phyloP scores from a whole-genome alignment of 2,888 invertebrate species.

The Chalcosyrphus nemorum region DNA sequence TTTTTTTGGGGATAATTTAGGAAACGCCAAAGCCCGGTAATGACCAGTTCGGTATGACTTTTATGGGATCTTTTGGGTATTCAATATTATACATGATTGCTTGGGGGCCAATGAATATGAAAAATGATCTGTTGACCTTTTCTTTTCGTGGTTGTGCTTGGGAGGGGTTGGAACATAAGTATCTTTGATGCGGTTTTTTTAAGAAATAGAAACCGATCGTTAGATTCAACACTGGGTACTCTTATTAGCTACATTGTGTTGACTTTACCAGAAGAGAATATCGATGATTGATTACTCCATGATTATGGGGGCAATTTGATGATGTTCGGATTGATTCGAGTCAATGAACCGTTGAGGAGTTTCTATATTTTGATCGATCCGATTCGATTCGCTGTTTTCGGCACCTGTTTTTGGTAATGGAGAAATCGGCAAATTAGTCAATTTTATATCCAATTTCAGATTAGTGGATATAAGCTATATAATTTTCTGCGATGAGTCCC shows the following conservation, averaged over 20 bases:
- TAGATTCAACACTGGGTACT: no score
- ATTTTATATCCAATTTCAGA: no score
- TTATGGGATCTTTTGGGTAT: not conserved
- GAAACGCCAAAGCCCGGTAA: constrained; percentile 10
- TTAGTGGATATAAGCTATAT: no score
- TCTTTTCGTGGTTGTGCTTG: not conserved
- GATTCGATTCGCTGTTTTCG: no score
- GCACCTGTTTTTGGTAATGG: no score
- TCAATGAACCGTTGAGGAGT: no score
- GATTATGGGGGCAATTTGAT: not conserved
- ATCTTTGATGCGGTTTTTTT: not conserved
- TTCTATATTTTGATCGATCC: no score
- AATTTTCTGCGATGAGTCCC: no score
- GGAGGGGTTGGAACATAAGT: not conserved
- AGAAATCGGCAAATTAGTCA: no score
- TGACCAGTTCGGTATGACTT: constrained; percentile 17
- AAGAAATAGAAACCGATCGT: no score
- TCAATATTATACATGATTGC: not conserved
- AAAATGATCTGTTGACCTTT: not conserved
- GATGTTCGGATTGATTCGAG: no score
- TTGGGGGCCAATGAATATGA: constrained; percentile 4
- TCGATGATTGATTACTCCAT: not conserved
- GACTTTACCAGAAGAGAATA: not conserved
- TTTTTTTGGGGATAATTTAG: no score
- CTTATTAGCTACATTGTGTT: not conserved